Conservation (phyloP, 2,113 vertebrate species). For the Collichthys lucidus region DNA sequence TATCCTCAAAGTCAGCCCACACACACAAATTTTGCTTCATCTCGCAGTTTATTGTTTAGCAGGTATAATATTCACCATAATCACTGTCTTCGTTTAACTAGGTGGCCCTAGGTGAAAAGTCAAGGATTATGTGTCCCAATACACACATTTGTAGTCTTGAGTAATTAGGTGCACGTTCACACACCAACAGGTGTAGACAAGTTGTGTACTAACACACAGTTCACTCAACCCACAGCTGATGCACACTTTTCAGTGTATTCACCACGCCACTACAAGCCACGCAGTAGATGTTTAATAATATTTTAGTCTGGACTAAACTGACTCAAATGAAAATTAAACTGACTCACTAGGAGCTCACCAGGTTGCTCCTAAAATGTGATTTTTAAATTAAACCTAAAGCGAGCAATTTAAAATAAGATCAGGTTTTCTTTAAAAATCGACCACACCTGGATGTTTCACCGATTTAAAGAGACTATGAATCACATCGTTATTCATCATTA, state of each 20-base stretch:
- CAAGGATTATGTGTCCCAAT: background rate
- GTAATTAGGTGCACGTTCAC: background rate
- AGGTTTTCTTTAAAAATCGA: background rate
- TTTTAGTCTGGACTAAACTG: background rate
- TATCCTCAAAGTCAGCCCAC: conserved; percentile 22
- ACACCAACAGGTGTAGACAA: background rate
- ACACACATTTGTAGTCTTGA: background rate
- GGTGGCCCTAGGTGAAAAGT: background rate
- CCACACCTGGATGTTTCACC: background rate
- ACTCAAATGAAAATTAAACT: background rate
- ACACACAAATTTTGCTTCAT: background rate
- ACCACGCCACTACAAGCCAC: too few relatives aligned
- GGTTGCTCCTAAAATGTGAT: background rate
- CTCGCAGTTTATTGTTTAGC: background rate
- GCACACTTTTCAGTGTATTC: background rate
- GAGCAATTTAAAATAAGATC: background rate
- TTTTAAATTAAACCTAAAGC: background rate
- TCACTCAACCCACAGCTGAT: background rate
- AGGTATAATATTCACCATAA: background rate
- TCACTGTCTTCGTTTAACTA: background rate
- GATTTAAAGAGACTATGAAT: conserved; percentile 20
- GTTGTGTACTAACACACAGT: background rate
- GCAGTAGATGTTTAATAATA: background rate
- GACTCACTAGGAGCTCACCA: background rate
- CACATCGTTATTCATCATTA: conserved; percentile 30